Percentiles rank a stretch among this genome's conserved stretches.
Conservation (phyloP, 2,888 invertebrate genomes). For the Yponomeuta sedellus region DNA sequence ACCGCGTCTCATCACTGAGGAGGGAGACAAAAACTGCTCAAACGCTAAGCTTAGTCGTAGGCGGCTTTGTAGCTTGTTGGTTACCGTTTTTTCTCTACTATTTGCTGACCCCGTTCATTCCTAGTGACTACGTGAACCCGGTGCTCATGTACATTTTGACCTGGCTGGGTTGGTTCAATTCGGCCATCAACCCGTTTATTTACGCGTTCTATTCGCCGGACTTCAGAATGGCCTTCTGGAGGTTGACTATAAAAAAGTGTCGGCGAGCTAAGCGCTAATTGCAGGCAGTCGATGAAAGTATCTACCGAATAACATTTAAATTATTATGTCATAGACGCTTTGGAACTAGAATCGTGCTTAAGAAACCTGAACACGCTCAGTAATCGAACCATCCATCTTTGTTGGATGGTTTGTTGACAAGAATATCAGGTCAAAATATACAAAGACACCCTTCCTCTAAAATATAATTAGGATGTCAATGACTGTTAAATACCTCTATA, state of each 20-base stretch:
- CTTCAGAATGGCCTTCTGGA: slow-evolving; percentile 91
- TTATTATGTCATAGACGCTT: too few relatives aligned
- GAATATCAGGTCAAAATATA: too few relatives aligned
- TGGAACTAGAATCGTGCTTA: too few relatives aligned
- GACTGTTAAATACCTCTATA: too few relatives aligned
- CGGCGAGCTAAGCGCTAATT: slow-evolving; percentile 54
- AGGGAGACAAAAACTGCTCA: slow-evolving; percentile 93
- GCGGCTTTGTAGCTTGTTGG: slow-evolving; percentile 93
- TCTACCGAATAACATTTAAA: neutral
- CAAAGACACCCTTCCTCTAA: too few relatives aligned
- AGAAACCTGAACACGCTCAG: too few relatives aligned
- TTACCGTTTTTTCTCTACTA: slow-evolving; percentile 91
- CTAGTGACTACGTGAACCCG: slow-evolving; percentile 75
- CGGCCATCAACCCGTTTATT: slow-evolving; percentile 93
- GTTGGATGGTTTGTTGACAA: too few relatives aligned
- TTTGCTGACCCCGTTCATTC: slow-evolving; percentile 86
- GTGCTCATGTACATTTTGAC: slow-evolving; percentile 85
- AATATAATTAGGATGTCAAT: too few relatives aligned
- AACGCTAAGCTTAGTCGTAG: slow-evolving; percentile 90
- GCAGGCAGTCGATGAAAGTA: neutral
- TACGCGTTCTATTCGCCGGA: slow-evolving; percentile 93
- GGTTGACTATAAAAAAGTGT: slow-evolving; percentile 84
- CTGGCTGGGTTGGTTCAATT: slow-evolving; percentile 94
- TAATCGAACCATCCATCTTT: too few relatives aligned
- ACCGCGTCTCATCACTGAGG: slow-evolving; percentile 81